phyloP scores from a whole-genome alignment of 1,140 invertebrate genomes.

The Bombus terrestris region DNA sequence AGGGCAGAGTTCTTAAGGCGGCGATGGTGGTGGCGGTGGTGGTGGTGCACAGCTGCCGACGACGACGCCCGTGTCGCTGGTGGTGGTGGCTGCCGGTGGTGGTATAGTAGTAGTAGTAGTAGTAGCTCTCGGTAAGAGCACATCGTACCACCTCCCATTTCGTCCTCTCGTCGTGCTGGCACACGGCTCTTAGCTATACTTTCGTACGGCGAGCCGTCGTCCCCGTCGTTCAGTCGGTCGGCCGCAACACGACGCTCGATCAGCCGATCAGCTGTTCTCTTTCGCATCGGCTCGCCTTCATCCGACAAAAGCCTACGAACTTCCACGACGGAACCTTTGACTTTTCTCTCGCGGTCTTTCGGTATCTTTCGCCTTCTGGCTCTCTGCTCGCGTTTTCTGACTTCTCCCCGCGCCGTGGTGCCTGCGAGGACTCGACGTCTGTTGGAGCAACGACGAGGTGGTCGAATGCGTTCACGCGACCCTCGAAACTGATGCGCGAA shows the following conservation, averaged over 20 bases:
- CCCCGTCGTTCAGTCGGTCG: conserved; percentile 64
- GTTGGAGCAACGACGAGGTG: not conserved
- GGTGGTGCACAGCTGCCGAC: conserved; percentile 39
- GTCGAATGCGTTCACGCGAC: too few relatives aligned
- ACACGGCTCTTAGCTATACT: conserved; percentile 58
- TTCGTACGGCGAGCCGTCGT: conserved; percentile 58
- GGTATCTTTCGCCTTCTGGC: not conserved
- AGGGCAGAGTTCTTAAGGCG: conserved; percentile 57
- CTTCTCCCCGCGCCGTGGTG: not conserved
- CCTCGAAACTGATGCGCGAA: not conserved
- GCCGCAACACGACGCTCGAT: conserved; percentile 51
- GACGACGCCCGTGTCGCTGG: conserved; percentile 36
- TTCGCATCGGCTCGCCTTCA: not conserved
- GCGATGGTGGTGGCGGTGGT: conserved; percentile 30
- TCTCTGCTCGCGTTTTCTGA: not conserved
- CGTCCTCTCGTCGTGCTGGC: conserved; percentile 41
- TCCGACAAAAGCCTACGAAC: not conserved
- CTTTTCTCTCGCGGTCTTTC: not conserved
- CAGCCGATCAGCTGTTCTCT: conserved; percentile 68
- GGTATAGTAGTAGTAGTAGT: conserved; percentile 63
- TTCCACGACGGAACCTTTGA: not conserved
- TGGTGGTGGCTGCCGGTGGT: conserved; percentile 45
- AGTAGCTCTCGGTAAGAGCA: conserved; percentile 71
- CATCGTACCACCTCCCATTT: conserved; percentile 72
- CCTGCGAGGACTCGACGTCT: not conserved